These are phyloP conservation scores for Melinaea marsaeus DNA, from an alignment of 2,888 invertebrate species.

Conservation along the genomic window DNA sequence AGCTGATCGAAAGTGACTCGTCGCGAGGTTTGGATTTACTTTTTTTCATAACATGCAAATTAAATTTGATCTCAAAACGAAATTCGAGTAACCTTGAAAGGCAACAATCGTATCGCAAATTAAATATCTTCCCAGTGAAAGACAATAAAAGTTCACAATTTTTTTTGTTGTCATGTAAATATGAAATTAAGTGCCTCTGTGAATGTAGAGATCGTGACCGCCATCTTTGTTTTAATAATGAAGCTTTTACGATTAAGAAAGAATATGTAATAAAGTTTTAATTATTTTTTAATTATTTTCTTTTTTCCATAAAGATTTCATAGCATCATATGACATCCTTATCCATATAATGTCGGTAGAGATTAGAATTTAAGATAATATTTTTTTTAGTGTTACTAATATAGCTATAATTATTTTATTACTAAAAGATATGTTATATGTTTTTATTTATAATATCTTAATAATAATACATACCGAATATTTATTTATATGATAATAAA, in stretches of 20 bases:
- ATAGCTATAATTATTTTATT: no score
- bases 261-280: constrained; percentile 1
- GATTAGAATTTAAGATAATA: no score
- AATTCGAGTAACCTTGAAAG: constrained; percentile 25
- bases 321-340: no score
- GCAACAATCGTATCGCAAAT: constrained; percentile 35
- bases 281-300: background rate
- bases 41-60: constrained; percentile 29
- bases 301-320: background rate
- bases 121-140: constrained; percentile 28
- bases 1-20: constrained; percentile 1
- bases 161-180: constrained; percentile 28
- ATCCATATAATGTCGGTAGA: no score
- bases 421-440: no score
- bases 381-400: no score
- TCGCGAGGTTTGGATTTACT: constrained; percentile 8
- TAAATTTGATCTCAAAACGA: constrained; percentile 29
- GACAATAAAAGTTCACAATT: constrained; percentile 29
- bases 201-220: constrained; percentile 18
- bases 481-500: no score
- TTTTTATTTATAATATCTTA: no score
- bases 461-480: no score
- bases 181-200: constrained; percentile 27
- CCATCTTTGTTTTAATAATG: constrained; percentile 26
- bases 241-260: background rate